These are phyloP conservation scores for Hetaerina americana DNA, from an alignment of 1,140 invertebrate genomes.

Conservation along the genomic window DNA sequence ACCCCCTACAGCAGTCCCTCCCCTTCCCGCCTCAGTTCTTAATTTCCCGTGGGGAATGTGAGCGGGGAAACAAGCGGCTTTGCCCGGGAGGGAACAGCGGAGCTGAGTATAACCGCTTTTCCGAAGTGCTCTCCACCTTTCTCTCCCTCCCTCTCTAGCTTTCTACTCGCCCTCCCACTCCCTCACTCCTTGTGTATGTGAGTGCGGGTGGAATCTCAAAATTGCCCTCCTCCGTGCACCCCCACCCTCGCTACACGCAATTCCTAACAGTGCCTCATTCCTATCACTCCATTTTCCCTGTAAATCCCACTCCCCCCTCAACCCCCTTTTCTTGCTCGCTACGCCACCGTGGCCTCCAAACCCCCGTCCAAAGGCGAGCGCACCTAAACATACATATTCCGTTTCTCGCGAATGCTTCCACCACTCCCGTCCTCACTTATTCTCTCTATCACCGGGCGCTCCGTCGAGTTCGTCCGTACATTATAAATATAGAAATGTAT, in stretches of 20 bases:
- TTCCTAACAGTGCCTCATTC: conserved; percentile 15
- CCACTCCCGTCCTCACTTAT: too few relatives aligned
- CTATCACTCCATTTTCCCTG: conserved; percentile 24
- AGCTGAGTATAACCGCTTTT: background rate
- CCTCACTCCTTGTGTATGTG: too few relatives aligned
- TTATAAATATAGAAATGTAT: too few relatives aligned
- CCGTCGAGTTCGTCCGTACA: too few relatives aligned
- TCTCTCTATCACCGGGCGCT: too few relatives aligned
- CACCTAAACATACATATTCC: too few relatives aligned
- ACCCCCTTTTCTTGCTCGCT: too few relatives aligned
- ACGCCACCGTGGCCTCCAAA: too few relatives aligned
- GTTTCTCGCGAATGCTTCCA: too few relatives aligned
- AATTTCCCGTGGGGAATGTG: background rate
- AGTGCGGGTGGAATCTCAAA: background rate
- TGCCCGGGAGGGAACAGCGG: background rate
- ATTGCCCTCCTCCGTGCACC: background rate
- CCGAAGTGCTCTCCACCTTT: background rate
- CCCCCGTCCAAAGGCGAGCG: too few relatives aligned
- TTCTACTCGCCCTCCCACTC: too few relatives aligned
- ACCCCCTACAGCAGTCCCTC: background rate
- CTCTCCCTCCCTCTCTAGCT: too few relatives aligned
- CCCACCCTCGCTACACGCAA: background rate
- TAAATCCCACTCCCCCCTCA: conserved; percentile 12
- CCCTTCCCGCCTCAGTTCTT: background rate
- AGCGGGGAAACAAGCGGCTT: background rate